Evolutionary conservation across 2,888 invertebrate species (phyloP).

Genomic region (Nemotelus nigrinus): DNA sequence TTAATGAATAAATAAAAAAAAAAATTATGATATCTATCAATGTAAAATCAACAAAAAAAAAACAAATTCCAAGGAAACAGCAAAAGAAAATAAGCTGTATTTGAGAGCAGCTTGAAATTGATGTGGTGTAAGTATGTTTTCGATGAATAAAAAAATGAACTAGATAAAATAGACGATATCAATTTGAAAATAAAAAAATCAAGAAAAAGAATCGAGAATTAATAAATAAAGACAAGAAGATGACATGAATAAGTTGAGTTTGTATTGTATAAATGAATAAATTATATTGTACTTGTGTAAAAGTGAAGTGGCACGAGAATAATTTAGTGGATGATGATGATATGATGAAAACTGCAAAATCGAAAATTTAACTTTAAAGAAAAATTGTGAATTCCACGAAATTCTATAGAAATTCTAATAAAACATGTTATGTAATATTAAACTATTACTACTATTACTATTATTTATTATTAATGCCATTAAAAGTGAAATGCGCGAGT

Average conservation of each 20-base stretch:
- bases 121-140: not conserved
- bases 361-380: too few relatives aligned
- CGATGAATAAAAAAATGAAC: not conserved
- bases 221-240: not conserved
- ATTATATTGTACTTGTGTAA: constrained; percentile 7
- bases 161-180: not conserved
- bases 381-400: not conserved
- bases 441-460: not conserved
- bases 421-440: constrained; percentile 33
- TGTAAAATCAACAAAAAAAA: not conserved
- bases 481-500: too few relatives aligned
- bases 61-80: not conserved
- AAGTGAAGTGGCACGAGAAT: not conserved
- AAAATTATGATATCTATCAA: constrained; percentile 29
- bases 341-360: too few relatives aligned
- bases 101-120: not conserved
- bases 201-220: not conserved
- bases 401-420: constrained; percentile 33
- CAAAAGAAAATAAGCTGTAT: not conserved
- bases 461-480: too few relatives aligned
- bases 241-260: constrained; percentile 12
- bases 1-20: constrained; percentile 40
- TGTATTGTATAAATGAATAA: not conserved
- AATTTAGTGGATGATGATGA: not conserved
- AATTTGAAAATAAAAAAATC: not conserved